Percentiles rank a stretch among this genome's conserved stretches.
Evolutionary conservation across 1,140 invertebrate genomes (phyloP).

Genomic region (Drosophila tani): DNA sequence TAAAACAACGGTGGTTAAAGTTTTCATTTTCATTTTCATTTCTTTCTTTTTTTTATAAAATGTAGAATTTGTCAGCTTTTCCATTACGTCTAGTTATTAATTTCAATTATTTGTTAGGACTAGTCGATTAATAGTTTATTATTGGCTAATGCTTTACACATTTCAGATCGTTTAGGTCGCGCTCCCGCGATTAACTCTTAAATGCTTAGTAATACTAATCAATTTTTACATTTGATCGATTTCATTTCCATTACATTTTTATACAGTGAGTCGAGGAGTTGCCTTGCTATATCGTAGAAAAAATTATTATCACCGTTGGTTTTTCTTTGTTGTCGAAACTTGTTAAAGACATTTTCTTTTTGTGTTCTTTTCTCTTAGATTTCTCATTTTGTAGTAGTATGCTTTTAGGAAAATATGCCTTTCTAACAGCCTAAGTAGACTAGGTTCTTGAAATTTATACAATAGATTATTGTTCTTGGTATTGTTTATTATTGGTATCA

Average conservation of each 20-base stretch:
- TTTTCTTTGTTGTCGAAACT: slow-evolving; percentile 52
- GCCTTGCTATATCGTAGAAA: slow-evolving; percentile 58
- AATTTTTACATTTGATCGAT: slow-evolving; percentile 40
- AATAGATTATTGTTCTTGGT: slow-evolving; percentile 83
- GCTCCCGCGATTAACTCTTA: slow-evolving; percentile 32
- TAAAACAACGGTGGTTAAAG: slow-evolving; percentile 22
- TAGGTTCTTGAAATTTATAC: slow-evolving; percentile 75
- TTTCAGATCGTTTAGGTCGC: slow-evolving; percentile 63
- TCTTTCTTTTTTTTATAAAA: slow-evolving; percentile 71
- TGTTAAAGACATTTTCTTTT: slow-evolving; percentile 21
- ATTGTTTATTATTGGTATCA: slow-evolving; percentile 73
- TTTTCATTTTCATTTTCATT: slow-evolving; percentile 8
- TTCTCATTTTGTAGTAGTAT: slow-evolving; percentile 61
- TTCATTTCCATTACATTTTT: slow-evolving; percentile 46
- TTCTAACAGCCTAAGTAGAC: slow-evolving; percentile 78
- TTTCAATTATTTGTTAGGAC: slow-evolving; percentile 59
- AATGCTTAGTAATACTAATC: slow-evolving; percentile 60
- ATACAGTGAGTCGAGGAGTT: slow-evolving; percentile 64
- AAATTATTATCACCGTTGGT: slow-evolving; percentile 69
- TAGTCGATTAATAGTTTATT: slow-evolving; percentile 52
- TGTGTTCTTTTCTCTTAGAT: slow-evolving; percentile 13
- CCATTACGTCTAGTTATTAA: slow-evolving; percentile 64
- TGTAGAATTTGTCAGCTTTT: slow-evolving; percentile 76
- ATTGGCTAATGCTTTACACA: slow-evolving; percentile 60
- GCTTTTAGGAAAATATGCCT: slow-evolving; percentile 78